Conservation (phyloP, 1,140 invertebrate species). For the Drosophila santomea region DNA sequence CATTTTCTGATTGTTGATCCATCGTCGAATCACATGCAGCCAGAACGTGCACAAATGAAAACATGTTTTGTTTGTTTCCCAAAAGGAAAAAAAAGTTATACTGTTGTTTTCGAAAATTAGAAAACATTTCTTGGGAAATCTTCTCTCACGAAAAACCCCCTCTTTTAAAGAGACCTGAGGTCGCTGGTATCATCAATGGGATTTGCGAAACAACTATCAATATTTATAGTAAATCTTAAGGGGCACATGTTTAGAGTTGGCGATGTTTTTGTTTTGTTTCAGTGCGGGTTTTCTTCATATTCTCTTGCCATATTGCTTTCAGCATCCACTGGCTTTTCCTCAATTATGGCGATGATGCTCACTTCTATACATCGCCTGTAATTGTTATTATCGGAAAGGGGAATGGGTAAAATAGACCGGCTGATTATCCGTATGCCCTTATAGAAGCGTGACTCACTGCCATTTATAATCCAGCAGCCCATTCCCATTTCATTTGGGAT, state of each 20-base stretch:
- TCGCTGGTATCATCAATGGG: constrained; percentile 53
- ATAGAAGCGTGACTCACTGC: constrained; percentile 55
- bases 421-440: constrained; percentile 33
- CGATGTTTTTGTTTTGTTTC: constrained; percentile 19
- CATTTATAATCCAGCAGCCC: constrained; percentile 18
- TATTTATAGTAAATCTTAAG: constrained; percentile 50
- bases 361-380: constrained; percentile 16
- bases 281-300: constrained; percentile 23
- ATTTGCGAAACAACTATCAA: constrained; percentile 50
- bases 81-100: constrained; percentile 28
- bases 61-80: constrained; percentile 51
- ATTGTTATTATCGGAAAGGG: constrained; percentile 20
- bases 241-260: constrained; percentile 7
- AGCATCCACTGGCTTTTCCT: constrained; percentile 45
- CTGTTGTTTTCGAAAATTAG: constrained; percentile 48
- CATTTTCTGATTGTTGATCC: constrained; percentile 26
- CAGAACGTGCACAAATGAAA: constrained; percentile 61
- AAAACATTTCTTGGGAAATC: constrained; percentile 53
- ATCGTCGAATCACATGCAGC: constrained; percentile 39
- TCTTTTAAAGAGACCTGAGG: constrained; percentile 9
- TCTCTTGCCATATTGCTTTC: constrained; percentile 18
- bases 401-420: no score
- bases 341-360: constrained; percentile 38
- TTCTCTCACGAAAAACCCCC: constrained; percentile 37
- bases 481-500: not conserved